Evolutionary conservation across 1,140 invertebrate genomes (phyloP).

Genomic region (Magallana gigas): DNA sequence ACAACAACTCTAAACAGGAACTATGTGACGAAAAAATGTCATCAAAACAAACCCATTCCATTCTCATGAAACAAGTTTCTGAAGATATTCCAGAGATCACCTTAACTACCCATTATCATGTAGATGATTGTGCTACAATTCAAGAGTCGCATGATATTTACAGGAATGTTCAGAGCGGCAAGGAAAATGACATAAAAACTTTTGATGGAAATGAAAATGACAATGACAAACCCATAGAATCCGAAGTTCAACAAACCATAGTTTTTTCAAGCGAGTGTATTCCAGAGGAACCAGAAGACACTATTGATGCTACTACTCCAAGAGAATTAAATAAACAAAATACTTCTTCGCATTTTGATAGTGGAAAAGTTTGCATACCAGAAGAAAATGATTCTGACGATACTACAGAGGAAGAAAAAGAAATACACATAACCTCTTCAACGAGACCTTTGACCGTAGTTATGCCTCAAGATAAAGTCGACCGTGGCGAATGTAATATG

Average conservation of each 20-base stretch:
- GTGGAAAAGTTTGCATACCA: conserved; percentile 61
- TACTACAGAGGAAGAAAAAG: conserved; percentile 52
- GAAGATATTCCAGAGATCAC: conserved; percentile 85
- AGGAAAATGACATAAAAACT: conserved; percentile 42
- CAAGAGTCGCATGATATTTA: neutral
- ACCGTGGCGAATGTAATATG: conserved; percentile 5
- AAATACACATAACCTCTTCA: conserved; percentile 53
- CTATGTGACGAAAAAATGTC: neutral
- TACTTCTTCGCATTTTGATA: conserved; percentile 48
- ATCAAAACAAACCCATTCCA: conserved; percentile 21
- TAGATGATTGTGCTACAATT: conserved; percentile 76
- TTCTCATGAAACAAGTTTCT: conserved; percentile 76
- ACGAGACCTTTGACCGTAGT: conserved; percentile 50
- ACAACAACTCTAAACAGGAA: conserved; percentile 51
- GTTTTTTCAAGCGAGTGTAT: conserved; percentile 60
- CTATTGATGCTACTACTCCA: neutral
- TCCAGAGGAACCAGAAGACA: conserved; percentile 66
- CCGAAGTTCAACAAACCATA: conserved; percentile 39
- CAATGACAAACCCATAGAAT: conserved; percentile 27
- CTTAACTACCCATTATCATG: conserved; percentile 84
- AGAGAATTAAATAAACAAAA: neutral
- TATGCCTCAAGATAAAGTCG: conserved; percentile 33
- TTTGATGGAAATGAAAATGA: conserved; percentile 33
- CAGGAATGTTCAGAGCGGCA: neutral
- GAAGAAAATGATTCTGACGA: conserved; percentile 61